Evolutionary conservation across 2,797 vertebrate species (phyloP), one percentile per base, ranked within the genome.

Genomic region (Chaetophractus vellerosus): DNA sequence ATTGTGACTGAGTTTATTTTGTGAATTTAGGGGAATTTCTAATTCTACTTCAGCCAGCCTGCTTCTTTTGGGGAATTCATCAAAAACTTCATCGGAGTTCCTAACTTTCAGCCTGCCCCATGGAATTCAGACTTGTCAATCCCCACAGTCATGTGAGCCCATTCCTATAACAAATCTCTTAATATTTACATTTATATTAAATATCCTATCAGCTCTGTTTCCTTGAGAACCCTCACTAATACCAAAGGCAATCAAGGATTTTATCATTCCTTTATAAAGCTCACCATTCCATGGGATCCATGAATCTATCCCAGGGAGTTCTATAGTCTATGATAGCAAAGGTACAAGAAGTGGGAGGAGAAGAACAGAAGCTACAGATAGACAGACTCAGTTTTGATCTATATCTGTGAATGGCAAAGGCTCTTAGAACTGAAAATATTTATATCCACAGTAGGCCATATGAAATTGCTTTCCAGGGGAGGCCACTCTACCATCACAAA

Each of bases 211-310:
- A 45, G 45, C 9, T 38, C 38, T 45, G 45, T 45, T 45, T 45
- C 45, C 45, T 45, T 45, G 45, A 45, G 45, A 45, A 45, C 45
- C 45, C 45, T 45, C 16, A 52, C 50, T 16, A 52, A 52, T 52
- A 52, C 9, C 23, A 57, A 57, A 57, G 7, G 14, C 45, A 74
- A 78, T 18, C 9, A 71, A 80, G 4, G 7, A 55, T 79, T 91
- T 93, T 88, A 31, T 71, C 38, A 91, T 81, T 82, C 28, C 88
- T 68, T 69, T 66, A 61, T 71, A 72, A 78, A 26, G 24, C 18
- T 91, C 38, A 55, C 11, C 86, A 15, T 87, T 52, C 52, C 33
- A 91, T 10, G 74, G 36, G 24, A 89, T 61, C 31, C 90, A 68
- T 57, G 52, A 19, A 45, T 38, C 28, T 84, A 64, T 36, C 23